Base-by-base conservation (phyloP, 30 jellyfish, hydroid and myxozoan genomes). In the Hydractinia symbiolongicarpus region DNA sequence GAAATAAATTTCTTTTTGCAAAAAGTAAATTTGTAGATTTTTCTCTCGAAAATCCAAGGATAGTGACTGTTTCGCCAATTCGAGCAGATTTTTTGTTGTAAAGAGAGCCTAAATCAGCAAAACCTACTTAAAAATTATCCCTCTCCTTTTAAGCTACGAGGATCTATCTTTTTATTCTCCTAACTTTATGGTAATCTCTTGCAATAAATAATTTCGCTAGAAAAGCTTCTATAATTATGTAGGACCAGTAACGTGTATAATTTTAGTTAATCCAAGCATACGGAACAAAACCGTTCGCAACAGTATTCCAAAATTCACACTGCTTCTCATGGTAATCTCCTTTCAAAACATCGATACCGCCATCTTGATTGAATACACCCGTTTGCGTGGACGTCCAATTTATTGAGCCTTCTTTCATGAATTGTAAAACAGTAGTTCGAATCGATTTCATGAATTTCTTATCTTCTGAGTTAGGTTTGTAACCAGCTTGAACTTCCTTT, bases 221-320 rank as follows among this genome's bases (percentile, higher is more conserved):
- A 30, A 30, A 30, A 30, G 44, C 44, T 30, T 30, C 44, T 30
- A 30, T 30, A 30, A 2, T 30, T 30, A 30, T 30, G 44, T 30
- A 30, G 44, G 44, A 30, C 44, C 44, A 30, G 44, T 30, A 30
- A 30, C 44, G 44, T 30, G 44, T 30, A 30, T 30, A 64, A 64
- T 8, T 20, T 55, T 73, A 83, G 52, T 54, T 72, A 13, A 69
- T 73, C 91, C 91, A 83, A 44, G 88, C 89, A 73, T 83, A 83
- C 4, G 88, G 81, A 9, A 77, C n/a, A 50, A 83, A 74, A 17
- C 90, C 90, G 44, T 83, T 83, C 53, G 4, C 16, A 9, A 55
- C 74, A 15, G 64, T 81, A 66, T 79, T 21, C 91, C 91, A 83
- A 15, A 76, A 57, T 55, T 7, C 49, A 66, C 91, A 83, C 15